Evolutionary conservation across 2,888 invertebrate genomes (phyloP).

Genomic region (Lasioglossum calceatum): DNA sequence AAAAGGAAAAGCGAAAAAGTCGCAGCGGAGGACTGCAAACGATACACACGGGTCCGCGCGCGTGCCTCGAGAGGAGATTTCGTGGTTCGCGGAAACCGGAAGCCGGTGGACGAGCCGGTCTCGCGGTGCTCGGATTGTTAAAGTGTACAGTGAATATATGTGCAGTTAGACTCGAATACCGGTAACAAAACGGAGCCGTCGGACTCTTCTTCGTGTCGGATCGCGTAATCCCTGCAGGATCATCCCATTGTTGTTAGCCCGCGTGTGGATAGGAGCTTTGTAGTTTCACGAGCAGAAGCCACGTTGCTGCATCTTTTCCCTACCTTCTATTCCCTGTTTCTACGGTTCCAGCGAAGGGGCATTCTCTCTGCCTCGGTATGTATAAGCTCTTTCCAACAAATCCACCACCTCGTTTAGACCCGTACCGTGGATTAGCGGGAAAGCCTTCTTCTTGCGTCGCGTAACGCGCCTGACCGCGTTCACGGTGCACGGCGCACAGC

Average conservation of each 20-base stretch:
- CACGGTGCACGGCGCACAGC: conserved; percentile 43
- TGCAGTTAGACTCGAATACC: conserved; percentile 60
- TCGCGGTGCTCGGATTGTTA: conserved; percentile 68
- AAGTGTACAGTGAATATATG: conserved; percentile 61
- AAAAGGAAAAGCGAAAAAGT: neutral
- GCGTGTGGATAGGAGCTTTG: conserved; percentile 81
- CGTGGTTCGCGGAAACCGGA: conserved; percentile 23
- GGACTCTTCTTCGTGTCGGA: conserved; percentile 70
- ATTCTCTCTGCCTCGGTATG: conserved; percentile 70
- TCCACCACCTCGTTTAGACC: conserved; percentile 84
- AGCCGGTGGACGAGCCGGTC: conserved; percentile 31
- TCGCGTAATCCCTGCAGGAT: conserved; percentile 79
- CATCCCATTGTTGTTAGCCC: conserved; percentile 81
- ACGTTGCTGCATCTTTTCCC: conserved; percentile 60
- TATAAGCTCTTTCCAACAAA: conserved; percentile 84
- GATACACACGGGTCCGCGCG: neutral
- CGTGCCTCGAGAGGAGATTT: conserved; percentile 28
- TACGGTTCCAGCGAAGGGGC: conserved; percentile 53
- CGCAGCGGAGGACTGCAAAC: neutral
- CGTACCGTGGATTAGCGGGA: conserved; percentile 79
- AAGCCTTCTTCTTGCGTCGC: conserved; percentile 81
- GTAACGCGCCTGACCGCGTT: conserved; percentile 81
- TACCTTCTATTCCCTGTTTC: conserved; percentile 59
- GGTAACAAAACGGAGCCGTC: conserved; percentile 65
- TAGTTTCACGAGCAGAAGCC: conserved; percentile 76